Conservation (phyloP, 2,113 vertebrate species). For the Saccopteryx bilineata region DNA sequence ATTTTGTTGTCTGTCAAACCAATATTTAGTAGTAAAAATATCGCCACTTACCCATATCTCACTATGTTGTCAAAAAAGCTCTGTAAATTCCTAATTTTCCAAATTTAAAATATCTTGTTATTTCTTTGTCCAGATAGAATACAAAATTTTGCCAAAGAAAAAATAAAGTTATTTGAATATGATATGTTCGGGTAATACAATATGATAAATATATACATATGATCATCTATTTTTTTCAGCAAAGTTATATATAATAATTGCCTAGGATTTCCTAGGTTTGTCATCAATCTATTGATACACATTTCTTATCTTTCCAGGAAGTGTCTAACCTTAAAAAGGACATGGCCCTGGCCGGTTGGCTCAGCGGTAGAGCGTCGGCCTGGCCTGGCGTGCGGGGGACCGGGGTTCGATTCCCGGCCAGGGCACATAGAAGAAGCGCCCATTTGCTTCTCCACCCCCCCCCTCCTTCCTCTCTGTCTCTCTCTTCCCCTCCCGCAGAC, state of each 20-base stretch:
- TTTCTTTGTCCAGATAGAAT: background rate
- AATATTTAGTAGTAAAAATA: background rate
- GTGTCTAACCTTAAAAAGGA: background rate
- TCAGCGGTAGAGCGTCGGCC: no score
- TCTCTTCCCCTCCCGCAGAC: no score
- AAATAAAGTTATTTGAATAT: background rate
- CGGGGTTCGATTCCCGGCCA: no score
- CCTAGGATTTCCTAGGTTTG: background rate
- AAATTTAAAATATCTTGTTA: background rate
- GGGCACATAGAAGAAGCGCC: no score
- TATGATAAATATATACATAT: background rate
- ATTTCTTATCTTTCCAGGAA: background rate
- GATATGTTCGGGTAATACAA: background rate
- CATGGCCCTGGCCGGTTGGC: no score
- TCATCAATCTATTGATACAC: background rate
- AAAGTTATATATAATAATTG: background rate
- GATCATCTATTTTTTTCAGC: background rate
- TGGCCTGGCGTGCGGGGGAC: no score
- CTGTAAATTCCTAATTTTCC: background rate
- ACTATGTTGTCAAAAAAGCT: background rate
- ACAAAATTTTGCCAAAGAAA: background rate
- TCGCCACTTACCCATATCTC: background rate
- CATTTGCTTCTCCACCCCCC: no score
- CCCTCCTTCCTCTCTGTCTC: no score
- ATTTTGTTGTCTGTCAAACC: background rate